A percentile compares a stretch with the other conserved stretches of the same genome.
phyloP scores from a whole-genome alignment of 2,888 invertebrate genomes.

The Lasioglossum oenotherae region DNA sequence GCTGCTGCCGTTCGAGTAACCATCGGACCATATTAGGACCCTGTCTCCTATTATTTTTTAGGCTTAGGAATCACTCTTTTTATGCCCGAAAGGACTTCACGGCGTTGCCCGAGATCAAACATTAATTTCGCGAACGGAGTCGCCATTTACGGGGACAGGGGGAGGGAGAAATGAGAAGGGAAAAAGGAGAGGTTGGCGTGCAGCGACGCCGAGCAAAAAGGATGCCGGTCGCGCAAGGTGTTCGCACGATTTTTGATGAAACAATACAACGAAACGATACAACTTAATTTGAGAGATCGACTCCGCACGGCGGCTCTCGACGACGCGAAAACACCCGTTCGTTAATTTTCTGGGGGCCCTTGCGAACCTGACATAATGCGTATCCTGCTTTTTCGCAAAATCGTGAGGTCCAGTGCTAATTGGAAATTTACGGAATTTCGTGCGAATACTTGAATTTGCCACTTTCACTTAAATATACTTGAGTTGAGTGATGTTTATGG shows the following conservation, averaged over 20 bases:
- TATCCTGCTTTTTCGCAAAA: not conserved
- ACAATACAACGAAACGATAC: too few relatives aligned
- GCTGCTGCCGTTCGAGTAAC: conserved; percentile 68
- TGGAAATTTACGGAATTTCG: not conserved
- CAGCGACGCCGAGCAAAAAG: conserved; percentile 33
- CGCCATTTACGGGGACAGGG: conserved; percentile 50
- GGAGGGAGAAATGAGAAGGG: not conserved
- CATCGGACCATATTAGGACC: conserved; percentile 58
- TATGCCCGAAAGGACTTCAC: conserved; percentile 51
- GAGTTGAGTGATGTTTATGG: not conserved
- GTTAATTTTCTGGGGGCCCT: not conserved
- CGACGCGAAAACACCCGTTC: not conserved
- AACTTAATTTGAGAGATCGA: conserved; percentile 35
- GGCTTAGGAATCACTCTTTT: conserved; percentile 48
- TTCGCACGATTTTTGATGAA: conserved; percentile 58
- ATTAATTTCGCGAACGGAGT: conserved; percentile 69
- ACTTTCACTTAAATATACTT: not conserved
- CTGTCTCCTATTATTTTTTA: conserved; percentile 57
- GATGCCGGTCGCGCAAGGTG: conserved; percentile 57
- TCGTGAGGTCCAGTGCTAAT: not conserved
- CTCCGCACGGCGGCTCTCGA: not conserved
- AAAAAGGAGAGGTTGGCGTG: conserved; percentile 14
- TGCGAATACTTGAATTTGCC: not conserved
- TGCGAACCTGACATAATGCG: not conserved
- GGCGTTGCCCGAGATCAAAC: conserved; percentile 65